Evolutionary conservation across 2,888 invertebrate genomes (phyloP).

Genomic region (Drosophila nr. fundita): DNA sequence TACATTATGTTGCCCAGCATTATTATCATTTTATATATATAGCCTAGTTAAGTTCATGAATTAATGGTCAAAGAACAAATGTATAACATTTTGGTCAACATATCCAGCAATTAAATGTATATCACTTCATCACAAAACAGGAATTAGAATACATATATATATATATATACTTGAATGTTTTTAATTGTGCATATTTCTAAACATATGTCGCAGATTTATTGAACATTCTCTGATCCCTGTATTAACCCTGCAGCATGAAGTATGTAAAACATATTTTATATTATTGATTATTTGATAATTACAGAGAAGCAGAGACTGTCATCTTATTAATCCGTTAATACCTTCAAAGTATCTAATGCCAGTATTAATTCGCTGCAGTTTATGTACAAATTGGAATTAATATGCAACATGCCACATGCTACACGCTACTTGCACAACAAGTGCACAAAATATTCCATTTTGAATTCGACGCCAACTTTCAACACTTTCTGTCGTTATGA

Average conservation of each 20-base stretch:
- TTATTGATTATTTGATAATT: neutral
- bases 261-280: too few species aligned
- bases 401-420: neutral
- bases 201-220: neutral
- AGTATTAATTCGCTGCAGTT: neutral
- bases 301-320: neutral
- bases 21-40: neutral
- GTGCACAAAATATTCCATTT: constrained; percentile 1
- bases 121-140: neutral
- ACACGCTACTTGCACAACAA: neutral
- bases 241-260: neutral
- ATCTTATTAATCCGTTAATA: neutral
- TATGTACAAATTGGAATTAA: neutral
- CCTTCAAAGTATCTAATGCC: neutral
- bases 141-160: neutral
- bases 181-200: too few species aligned
- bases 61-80: neutral
- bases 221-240: too few species aligned
- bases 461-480: neutral
- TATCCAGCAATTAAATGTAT: neutral
- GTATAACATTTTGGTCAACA: neutral
- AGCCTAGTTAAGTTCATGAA: neutral
- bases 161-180: too few species aligned
- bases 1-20: neutral
- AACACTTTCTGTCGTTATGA: constrained; percentile 31